Evolutionary conservation across 1,140 invertebrate genomes (phyloP).

Genomic region (Drosophila bocki): DNA sequence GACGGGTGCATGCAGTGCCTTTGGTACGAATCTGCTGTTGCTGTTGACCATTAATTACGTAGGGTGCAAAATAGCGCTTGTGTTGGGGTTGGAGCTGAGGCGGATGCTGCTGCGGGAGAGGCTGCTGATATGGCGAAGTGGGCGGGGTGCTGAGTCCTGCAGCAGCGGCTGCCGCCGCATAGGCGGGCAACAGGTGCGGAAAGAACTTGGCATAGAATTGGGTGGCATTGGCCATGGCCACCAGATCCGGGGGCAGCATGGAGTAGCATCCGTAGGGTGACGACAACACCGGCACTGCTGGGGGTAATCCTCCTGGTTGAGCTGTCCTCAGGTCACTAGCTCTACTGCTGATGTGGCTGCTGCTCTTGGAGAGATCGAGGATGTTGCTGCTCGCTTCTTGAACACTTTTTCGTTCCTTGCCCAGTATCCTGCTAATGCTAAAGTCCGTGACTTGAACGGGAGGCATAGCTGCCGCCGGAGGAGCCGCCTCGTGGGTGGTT

Average conservation of each 20-base stretch:
- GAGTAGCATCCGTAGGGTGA: conserved; percentile 43
- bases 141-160: conserved; percentile 64
- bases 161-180: conserved; percentile 67
- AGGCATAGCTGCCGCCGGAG: conserved; percentile 13
- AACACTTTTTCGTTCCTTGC: conserved; percentile 48
- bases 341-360: neutral
- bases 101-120: conserved; percentile 39
- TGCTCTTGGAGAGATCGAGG: conserved; percentile 75
- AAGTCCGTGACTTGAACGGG: conserved; percentile 76
- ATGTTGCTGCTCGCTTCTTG: conserved; percentile 48
- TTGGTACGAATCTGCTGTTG: conserved; percentile 13
- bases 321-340: neutral
- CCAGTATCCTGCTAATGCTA: conserved; percentile 79
- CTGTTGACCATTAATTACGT: conserved; percentile 61
- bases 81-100: conserved; percentile 52
- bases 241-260: conserved; percentile 66
- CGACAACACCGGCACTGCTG: neutral
- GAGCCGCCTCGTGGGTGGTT: conserved; percentile 10
- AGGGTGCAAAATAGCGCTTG: conserved; percentile 79
- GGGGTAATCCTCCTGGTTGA: neutral
- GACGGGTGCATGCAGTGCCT: conserved; percentile 49
- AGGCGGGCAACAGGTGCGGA: conserved; percentile 71
- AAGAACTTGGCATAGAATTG: conserved; percentile 83
- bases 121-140: conserved; percentile 65
- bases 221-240: conserved; percentile 79